A percentile compares a stretch with the other conserved stretches of the same genome.
These are phyloP conservation scores for Polyergus mexicanus DNA, from an alignment of 1,140 invertebrate genomes.

Conservation along the genomic window DNA sequence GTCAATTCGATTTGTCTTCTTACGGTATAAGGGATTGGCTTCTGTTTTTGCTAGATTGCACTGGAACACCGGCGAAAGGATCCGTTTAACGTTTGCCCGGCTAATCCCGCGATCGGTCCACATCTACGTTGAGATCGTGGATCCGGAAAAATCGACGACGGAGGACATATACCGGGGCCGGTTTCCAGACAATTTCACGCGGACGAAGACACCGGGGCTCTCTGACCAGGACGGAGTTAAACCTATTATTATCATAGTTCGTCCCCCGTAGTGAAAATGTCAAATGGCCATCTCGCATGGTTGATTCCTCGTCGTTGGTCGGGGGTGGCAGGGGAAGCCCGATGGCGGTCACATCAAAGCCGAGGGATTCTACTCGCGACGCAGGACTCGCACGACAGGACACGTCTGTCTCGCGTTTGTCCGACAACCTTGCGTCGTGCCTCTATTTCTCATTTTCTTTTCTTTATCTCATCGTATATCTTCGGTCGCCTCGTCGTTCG, in stretches of 20 bases:
- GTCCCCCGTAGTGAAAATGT: conserved; percentile 82
- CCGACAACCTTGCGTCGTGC: conserved; percentile 59
- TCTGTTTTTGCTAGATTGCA: conserved; percentile 69
- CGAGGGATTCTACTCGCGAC: conserved; percentile 55
- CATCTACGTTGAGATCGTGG: conserved; percentile 36
- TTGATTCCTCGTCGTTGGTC: conserved; percentile 51
- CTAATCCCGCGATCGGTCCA: conserved; percentile 62
- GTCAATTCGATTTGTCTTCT: conserved; percentile 66
- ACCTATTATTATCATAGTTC: conserved; percentile 78
- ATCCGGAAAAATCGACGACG: conserved; percentile 71
- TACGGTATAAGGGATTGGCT: conserved; percentile 64
- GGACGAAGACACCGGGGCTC: conserved; percentile 52
- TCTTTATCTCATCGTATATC: conserved; percentile 68
- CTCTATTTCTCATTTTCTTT: conserved; percentile 39
- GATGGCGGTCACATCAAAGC: conserved; percentile 72
- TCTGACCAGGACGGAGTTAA: conserved; percentile 72
- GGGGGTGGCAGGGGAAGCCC: neutral
- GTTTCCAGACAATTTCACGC: conserved; percentile 79
- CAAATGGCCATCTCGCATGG: conserved; percentile 77
- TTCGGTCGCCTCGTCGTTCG: conserved; percentile 46
- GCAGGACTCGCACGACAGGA: conserved; percentile 72
- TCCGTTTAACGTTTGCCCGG: conserved; percentile 66
- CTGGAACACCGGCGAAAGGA: conserved; percentile 62
- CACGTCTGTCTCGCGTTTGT: conserved; percentile 57
- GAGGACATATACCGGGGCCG: conserved; percentile 6